A percentile compares a stretch with the other conserved stretches of the same genome.
Evolutionary conservation across 30 jellyfish, hydroid and myxozoan species (phyloP).

Genomic region (Phacellophora camtschatica): DNA sequence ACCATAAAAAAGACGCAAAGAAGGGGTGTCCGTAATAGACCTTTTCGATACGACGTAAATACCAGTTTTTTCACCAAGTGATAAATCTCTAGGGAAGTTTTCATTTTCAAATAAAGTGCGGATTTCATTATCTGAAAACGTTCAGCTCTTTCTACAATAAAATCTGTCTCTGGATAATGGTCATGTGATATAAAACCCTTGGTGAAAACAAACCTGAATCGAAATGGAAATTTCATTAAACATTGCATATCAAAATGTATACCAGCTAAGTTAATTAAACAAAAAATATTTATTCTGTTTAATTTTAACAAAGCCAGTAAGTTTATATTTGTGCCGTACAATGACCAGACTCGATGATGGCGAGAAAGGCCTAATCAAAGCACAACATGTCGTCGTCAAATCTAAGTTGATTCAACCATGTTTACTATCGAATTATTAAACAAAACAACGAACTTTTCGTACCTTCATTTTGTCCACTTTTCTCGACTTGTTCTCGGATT

Average conservation of each 20-base stretch:
- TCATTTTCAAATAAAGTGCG: too few relatives aligned
- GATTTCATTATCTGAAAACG: too few relatives aligned
- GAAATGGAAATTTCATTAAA: too few relatives aligned
- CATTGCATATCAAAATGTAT: background rate
- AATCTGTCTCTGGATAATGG: too few relatives aligned
- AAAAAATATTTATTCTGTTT: background rate
- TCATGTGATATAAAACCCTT: too few relatives aligned
- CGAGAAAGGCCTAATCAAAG: constrained; percentile 65
- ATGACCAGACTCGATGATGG: constrained; percentile 15
- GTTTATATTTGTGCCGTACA: constrained; percentile 67
- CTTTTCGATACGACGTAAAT: too few relatives aligned
- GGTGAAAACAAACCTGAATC: too few relatives aligned
- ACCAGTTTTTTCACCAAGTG: too few relatives aligned
- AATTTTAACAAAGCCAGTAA: background rate
- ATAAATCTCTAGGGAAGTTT: too few relatives aligned
- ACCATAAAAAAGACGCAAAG: too few relatives aligned
- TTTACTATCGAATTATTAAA: background rate
- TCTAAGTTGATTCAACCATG: background rate
- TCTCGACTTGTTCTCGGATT: constrained; percentile 75
- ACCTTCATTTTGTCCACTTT: constrained; percentile 54
- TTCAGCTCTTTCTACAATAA: too few relatives aligned
- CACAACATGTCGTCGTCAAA: background rate
- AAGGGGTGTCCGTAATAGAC: too few relatives aligned
- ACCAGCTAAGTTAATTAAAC: background rate
- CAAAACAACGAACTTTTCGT: background rate